Conservation (phyloP, 2,888 invertebrate genomes). For the Pycnomerus fuliginosus region DNA sequence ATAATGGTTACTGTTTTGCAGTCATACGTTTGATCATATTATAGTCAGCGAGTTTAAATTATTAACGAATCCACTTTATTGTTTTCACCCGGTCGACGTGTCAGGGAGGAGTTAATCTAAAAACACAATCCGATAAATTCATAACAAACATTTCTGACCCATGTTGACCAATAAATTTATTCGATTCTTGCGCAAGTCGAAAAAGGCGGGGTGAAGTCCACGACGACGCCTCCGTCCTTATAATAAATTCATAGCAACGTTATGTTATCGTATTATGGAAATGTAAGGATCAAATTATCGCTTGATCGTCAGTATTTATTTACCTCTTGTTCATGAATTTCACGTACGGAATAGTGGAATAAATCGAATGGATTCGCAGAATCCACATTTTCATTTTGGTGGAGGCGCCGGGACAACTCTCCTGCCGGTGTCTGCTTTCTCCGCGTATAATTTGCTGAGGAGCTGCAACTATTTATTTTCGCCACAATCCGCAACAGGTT, state of each 20-base stretch:
- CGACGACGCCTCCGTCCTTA: constrained; percentile 42
- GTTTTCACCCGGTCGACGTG: constrained; percentile 23
- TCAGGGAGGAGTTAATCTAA: constrained; percentile 39
- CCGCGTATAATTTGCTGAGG: constrained; percentile 64
- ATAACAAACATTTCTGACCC: constrained; percentile 19
- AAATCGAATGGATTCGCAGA: constrained; percentile 36
- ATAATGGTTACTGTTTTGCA: constrained; percentile 31
- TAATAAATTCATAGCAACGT: constrained; percentile 44
- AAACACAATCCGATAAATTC: constrained; percentile 29
- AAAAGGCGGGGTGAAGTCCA: constrained; percentile 40
- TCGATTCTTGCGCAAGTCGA: constrained; percentile 38
- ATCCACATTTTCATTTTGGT: constrained; percentile 38
- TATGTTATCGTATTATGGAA: constrained; percentile 35
- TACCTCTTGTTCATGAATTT: constrained; percentile 22
- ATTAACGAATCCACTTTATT: constrained; percentile 27
- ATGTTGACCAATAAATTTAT: constrained; percentile 23
- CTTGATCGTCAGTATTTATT: constrained; percentile 37
- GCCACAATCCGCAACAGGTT: constrained; percentile 58
- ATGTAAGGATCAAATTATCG: constrained; percentile 35
- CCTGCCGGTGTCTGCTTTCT: constrained; percentile 55
- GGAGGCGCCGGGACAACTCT: constrained; percentile 37
- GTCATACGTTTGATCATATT: constrained; percentile 33
- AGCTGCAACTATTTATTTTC: constrained; percentile 67
- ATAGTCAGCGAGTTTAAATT: constrained; percentile 34
- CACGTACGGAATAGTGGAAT: constrained; percentile 2